phyloP scores from a whole-genome alignment of 2,888 invertebrate species.

The Lasioglossum calceatum region DNA sequence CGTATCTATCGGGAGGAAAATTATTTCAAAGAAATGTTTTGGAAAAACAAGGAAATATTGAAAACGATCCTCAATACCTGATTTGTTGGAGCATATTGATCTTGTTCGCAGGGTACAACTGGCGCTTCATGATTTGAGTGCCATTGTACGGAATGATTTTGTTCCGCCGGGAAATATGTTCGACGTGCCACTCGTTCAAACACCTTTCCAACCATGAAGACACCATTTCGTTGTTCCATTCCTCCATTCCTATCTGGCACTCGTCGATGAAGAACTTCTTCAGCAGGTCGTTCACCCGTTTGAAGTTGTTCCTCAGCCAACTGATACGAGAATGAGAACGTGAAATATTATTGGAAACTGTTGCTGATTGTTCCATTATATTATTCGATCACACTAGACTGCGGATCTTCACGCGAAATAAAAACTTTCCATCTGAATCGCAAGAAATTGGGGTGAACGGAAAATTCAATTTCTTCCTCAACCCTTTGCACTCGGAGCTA shows the following conservation, averaged over 20 bases:
- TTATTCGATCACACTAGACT: too few species aligned
- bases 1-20: background rate
- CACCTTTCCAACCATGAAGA: background rate
- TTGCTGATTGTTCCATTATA: too few species aligned
- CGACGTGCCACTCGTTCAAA: background rate
- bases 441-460: too few species aligned
- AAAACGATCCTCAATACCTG: background rate
- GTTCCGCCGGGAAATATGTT: too few species aligned
- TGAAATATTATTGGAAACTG: background rate
- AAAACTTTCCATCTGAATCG: too few species aligned
- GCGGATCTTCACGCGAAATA: too few species aligned
- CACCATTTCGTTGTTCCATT: background rate
- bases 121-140: background rate
- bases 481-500: too few species aligned
- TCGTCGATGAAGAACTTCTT: background rate
- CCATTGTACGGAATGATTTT: background rate
- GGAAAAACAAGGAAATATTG: too few species aligned
- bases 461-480: too few species aligned
- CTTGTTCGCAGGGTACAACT: background rate
- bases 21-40: too few species aligned
- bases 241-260: background rate
- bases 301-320: slow-evolving; percentile 35
- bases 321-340: background rate
- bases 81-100: background rate
- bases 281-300: slow-evolving; percentile 26